Evolutionary conservation across 92 coral and sea anemone species (phyloP).

Genomic region (Diadumene lineata): DNA sequence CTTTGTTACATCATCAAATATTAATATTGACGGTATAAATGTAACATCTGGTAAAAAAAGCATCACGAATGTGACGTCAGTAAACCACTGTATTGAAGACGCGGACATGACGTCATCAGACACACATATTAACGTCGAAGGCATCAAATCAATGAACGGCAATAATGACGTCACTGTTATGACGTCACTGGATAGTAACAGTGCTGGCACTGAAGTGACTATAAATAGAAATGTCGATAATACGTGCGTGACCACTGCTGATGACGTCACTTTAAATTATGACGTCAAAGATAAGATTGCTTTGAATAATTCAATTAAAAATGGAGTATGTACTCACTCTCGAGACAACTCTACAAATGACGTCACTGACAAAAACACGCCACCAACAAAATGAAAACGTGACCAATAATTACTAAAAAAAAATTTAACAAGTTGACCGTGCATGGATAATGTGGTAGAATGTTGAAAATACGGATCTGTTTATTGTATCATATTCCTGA

Average conservation of each 20-base stretch:
- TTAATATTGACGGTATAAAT: neutral
- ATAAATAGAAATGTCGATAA: neutral
- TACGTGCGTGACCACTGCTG: neutral
- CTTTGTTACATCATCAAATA: too few species aligned
- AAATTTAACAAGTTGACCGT: too few species aligned
- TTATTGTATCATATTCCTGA: too few species aligned
- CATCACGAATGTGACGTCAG: neutral
- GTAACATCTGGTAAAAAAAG: neutral
- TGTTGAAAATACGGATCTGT: too few species aligned
- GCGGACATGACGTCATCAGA: neutral
- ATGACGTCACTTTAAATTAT: conserved; percentile 1
- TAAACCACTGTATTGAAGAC: too few species aligned
- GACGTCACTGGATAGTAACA: neutral
- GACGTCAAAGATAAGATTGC: conserved; percentile 10
- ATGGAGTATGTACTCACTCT: neutral
- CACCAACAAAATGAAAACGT: neutral
- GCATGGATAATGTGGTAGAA: too few species aligned
- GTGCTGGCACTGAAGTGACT: too few species aligned
- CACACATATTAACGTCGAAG: neutral
- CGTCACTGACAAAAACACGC: neutral
- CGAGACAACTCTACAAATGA: neutral
- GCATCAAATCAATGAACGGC: neutral
- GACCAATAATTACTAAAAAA: neutral
- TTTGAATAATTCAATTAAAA: neutral
- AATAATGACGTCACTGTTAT: neutral